Base-by-base conservation (phyloP, 2,888 invertebrate species). In the Epistrophe eligans region DNA sequence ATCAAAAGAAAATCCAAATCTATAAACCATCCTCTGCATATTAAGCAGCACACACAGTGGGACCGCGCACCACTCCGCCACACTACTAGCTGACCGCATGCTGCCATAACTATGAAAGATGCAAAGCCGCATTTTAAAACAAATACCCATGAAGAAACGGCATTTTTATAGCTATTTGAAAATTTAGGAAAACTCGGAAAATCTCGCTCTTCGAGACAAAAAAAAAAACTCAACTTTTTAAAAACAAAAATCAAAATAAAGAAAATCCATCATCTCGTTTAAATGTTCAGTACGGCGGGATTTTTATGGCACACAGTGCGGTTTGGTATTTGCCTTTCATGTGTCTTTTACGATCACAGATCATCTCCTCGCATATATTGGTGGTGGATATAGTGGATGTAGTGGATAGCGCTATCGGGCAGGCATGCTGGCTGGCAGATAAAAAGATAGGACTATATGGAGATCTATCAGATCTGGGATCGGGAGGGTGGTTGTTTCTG, bases 21-120 rank as follows among this genome's bases (percentile, higher is more conserved):
- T 19, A 62, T 32, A 58, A 58, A 52, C 24, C 35, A 57, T 24
- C 38, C n/a, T 28, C 17, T 38, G 35, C 17, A 35, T 57, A 60
- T 19, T 19, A 66, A 76, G 57, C 82, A 52, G 64, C 43, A 52
- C 15, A 19, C 81, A 70, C 81, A 85, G 85, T 79, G 74, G 79
- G 81, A 79, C 76, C 70, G 76, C 70, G 52, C 82, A 82, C 66
- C 80, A 77, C 81, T 72, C 81, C 77, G 71, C 88, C 77, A 60
- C 80, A 77, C 77, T 77, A 84, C 79, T 89, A 88, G 82, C 82
- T 90, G 90, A 89, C 90, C 90, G 88, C 89, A 89, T 88, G 89
- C 88, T 79, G 88, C 89, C 89, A 89, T 88, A 84, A 88, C 84
- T 88, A 89, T 90, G 89, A 90, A 89, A 88, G 88, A 90, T 89